Conservation (phyloP, 2,797 vertebrate genomes). For the Rachycentron canadum region DNA sequence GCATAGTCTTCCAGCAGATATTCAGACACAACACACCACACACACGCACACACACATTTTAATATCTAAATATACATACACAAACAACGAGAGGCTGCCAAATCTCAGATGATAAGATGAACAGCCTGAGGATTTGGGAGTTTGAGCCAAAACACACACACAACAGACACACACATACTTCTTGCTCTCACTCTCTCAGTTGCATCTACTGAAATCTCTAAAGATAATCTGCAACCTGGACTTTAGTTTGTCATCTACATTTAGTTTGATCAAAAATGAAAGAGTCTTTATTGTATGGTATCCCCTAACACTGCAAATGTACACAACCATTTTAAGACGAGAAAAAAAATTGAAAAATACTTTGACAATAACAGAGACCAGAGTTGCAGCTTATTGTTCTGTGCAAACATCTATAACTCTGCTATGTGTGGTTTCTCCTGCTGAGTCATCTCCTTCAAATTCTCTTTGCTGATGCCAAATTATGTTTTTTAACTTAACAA, state of each 20-base stretch:
- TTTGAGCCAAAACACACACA: constrained; percentile 59
- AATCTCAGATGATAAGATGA: constrained; percentile 69
- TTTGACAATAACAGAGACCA: constrained; percentile 29
- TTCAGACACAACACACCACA: constrained; percentile 26
- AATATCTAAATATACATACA: constrained; percentile 62
- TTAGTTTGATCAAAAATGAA: constrained; percentile 17
- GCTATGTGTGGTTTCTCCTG: constrained; percentile 25
- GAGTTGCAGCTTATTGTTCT: constrained; percentile 45
- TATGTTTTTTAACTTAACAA: no score
- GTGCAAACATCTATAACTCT: constrained; percentile 42
- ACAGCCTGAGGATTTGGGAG: constrained; percentile 69
- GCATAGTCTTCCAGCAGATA: constrained; percentile 29
- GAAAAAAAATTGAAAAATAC: neutral
- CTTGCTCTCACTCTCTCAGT: neutral
- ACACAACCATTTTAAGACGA: constrained; percentile 20
- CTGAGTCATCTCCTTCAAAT: constrained; percentile 59
- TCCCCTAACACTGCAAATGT: constrained; percentile 2
- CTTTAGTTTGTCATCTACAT: neutral
- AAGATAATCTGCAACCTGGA: constrained; percentile 37
- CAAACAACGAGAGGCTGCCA: constrained; percentile 66
- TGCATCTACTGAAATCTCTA: constrained; percentile 28
- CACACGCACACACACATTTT: constrained; percentile 32
- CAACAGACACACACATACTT: constrained; percentile 24
- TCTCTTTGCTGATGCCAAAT: constrained; percentile 33
- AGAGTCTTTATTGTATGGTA: neutral